Evolutionary conservation across 2,888 invertebrate genomes (phyloP), one percentile per base, ranked within the genome.

Genomic region (Scaptomyza reducta): DNA sequence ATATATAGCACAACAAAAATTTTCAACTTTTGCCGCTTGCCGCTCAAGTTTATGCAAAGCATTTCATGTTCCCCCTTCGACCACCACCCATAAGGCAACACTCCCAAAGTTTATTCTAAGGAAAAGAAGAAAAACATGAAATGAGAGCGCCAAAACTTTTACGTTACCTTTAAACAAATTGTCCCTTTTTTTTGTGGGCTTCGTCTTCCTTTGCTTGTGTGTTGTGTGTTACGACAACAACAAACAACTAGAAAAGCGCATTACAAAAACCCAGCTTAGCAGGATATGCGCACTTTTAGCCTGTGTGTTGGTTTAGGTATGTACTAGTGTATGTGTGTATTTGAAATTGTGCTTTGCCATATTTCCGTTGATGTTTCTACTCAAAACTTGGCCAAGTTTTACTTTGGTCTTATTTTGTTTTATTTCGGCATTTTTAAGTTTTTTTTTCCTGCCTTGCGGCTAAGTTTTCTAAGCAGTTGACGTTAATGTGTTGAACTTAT

Each of bases 91-190:
- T 5, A 0, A 22, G 13, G n/a, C 22, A 42, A 31, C 41, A 33
- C 40, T 27, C 29, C 16, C 33, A 44, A 49, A 49, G 45, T 59
- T 54, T 42, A 33, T 38, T 33, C 18, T 11, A 38, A 3, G 50
- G 22, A 35, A 31, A 64, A 60, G 42, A 49, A 31, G 64, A 33
- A 47, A 54, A 13, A 13, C 14, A 47, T 35, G 38, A 62, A 74
- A 62, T 64, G 70, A 56, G 62, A 76, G 73, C 77, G 81, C 53
- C 79, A 83, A 81, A 81, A 77, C 64, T 79, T 84, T 84, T 41
- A 38, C 60, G 79, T 80, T 80, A 80, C 79, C 79, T 80, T 80
- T 80, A 79, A 80, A 77, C 83, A 80, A 80, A 80, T 80, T 80
- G 79, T 79, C 83, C 77, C 74, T 38, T 14, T 38, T 79, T 82